A percentile compares a stretch with the other conserved stretches of the same genome.
Evolutionary conservation across 2,113 vertebrate species (phyloP).

Genomic region (Boulengeromyrus knoepffleri): DNA sequence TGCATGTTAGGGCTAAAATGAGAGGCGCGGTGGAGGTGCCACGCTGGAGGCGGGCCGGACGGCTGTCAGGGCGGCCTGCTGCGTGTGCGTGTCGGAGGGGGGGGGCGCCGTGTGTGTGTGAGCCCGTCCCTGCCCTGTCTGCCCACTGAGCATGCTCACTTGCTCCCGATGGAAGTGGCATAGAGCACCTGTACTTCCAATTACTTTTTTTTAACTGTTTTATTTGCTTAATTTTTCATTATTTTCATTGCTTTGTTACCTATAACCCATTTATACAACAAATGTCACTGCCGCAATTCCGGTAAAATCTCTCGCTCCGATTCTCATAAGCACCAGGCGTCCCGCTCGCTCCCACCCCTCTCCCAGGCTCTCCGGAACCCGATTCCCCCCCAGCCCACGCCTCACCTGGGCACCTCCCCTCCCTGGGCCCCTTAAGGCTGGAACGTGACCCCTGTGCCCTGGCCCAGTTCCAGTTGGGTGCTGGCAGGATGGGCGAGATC

Average conservation of each 20-base stretch:
- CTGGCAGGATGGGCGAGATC: neutral
- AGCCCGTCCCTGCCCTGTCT: neutral
- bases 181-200: neutral
- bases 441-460: neutral
- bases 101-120: neutral
- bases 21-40: neutral
- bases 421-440: neutral
- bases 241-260: neutral
- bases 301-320: neutral
- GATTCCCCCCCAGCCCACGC: neutral
- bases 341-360: neutral
- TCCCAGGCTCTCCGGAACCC: neutral
- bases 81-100: neutral
- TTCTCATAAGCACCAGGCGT: neutral
- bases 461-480: neutral
- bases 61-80: slow-evolving; percentile 9
- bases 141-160: slow-evolving; percentile 10
- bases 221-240: neutral
- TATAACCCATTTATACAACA: neutral
- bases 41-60: neutral
- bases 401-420: neutral
- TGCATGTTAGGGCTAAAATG: slow-evolving; percentile 21
- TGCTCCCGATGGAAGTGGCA: neutral
- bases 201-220: neutral
- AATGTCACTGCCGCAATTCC: neutral